These are phyloP conservation scores for Gymnodraco acuticeps DNA, from an alignment of 2,797 vertebrate genomes.

Conservation along the genomic window DNA sequence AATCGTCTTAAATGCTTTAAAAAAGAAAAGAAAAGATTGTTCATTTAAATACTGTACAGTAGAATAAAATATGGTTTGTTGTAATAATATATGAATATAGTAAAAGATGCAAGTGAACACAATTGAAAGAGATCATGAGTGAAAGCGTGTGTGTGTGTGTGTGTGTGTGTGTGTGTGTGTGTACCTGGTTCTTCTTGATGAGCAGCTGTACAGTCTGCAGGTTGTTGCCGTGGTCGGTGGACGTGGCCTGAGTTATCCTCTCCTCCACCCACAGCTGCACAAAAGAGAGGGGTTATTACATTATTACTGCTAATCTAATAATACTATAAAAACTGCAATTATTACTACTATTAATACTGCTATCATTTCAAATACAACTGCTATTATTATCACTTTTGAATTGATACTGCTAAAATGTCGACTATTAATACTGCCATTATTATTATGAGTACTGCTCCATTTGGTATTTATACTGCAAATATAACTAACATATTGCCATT, in stretches of 20 bases:
- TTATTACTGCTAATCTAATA: neutral
- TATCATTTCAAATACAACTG: no score
- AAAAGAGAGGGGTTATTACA: neutral
- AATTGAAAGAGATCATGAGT: no score
- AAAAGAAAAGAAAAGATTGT: no score
- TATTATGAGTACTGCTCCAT: no score
- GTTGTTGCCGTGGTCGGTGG: slow-evolving; percentile 97
- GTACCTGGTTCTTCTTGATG: slow-evolving; percentile 99
- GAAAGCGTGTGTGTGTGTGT: neutral
- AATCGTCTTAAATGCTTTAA: no score
- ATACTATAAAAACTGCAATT: neutral
- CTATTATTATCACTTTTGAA: neutral
- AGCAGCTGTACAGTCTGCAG: slow-evolving; percentile 97
- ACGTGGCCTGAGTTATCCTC: slow-evolving; percentile 94
- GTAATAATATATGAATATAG: no score
- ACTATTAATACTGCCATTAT: no score
- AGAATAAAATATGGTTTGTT: no score
- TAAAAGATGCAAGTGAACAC: no score
- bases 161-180: slow-evolving; percentile 27
- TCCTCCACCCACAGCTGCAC: slow-evolving; percentile 96
- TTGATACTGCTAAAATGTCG: neutral
- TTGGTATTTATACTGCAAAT: neutral
- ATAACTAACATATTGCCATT: no score
- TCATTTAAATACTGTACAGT: no score
- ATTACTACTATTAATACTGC: neutral